phyloP scores from a whole-genome alignment of 2,888 invertebrate genomes.

The Dendrolimus houi region DNA sequence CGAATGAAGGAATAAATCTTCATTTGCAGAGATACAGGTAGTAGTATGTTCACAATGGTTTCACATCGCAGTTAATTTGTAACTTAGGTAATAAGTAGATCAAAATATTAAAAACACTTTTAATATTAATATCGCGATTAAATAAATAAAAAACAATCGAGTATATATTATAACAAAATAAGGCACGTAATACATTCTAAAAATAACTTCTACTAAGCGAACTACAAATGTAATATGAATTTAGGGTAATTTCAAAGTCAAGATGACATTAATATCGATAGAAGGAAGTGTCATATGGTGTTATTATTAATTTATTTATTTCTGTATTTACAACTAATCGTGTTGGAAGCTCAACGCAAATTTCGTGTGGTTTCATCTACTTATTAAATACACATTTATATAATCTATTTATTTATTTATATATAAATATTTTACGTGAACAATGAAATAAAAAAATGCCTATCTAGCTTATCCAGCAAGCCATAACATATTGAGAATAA shows the following conservation, averaged over 20 bases:
- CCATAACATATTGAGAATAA: neutral
- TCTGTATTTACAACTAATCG: constrained; percentile 75
- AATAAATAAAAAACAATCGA: constrained; percentile 10
- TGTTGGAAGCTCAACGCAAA: constrained; percentile 78
- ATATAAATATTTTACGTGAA: constrained; percentile 10
- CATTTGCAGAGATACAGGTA: too few relatives aligned
- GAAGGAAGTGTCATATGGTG: constrained; percentile 3
- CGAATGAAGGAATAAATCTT: too few relatives aligned
- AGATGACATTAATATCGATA: neutral
- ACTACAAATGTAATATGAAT: constrained; percentile 1
- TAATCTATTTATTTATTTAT: constrained; percentile 2
- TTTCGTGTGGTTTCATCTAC: constrained; percentile 64
- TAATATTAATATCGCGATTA: too few relatives aligned
- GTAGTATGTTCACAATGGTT: too few relatives aligned
- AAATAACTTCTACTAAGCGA: neutral
- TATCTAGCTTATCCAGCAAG: neutral
- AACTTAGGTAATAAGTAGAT: too few relatives aligned
- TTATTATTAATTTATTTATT: constrained; percentile 25
- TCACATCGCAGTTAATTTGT: too few relatives aligned
- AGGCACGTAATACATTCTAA: constrained; percentile 41
- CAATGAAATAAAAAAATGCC: constrained; percentile 13
- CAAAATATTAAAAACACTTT: too few relatives aligned
- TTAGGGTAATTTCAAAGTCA: neutral
- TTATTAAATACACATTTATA: constrained; percentile 19
- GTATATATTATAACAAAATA: constrained; percentile 36